Percentiles rank a stretch among this genome's conserved stretches.
These are phyloP conservation scores for Rapana venosa DNA, from an alignment of 2,888 invertebrate species.

Conservation along the genomic window DNA sequence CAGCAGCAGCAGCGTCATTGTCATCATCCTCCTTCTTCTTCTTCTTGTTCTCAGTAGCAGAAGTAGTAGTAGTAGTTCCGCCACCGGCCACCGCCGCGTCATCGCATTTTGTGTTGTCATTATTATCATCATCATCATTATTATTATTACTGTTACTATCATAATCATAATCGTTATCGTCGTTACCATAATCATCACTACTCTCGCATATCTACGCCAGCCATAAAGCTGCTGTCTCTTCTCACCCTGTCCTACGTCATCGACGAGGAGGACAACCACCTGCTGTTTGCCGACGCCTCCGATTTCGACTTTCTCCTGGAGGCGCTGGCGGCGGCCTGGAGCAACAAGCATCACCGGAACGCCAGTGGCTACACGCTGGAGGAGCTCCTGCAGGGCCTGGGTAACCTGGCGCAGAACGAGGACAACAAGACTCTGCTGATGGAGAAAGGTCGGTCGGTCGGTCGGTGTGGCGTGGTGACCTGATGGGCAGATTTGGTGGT, in stretches of 20 bases:
- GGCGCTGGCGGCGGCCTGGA: slow-evolving; percentile 54
- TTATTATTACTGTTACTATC: no score
- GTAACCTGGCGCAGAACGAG: slow-evolving; percentile 65
- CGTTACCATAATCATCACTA: no score
- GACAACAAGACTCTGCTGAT: slow-evolving; percentile 62
- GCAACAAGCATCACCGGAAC: slow-evolving; percentile 8
- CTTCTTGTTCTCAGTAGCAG: no score
- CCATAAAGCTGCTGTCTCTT: slow-evolving; percentile 62
- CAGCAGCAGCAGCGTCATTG: no score
- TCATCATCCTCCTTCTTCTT: no score
- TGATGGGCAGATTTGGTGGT: no score
- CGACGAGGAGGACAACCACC: slow-evolving; percentile 61
- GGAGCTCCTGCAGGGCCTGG: slow-evolving; percentile 64
- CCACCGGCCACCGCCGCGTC: no score
- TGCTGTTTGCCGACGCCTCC: slow-evolving; percentile 57
- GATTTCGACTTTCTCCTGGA: slow-evolving; percentile 62
- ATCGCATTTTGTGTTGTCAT: no score
- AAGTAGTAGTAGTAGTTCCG: no score
- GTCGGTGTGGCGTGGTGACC: no score
- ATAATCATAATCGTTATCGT: no score
- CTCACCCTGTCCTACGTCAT: slow-evolving; percentile 65
- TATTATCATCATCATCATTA: no score
- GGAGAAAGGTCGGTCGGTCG: slow-evolving; percentile 52
- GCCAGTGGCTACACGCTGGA: slow-evolving; percentile 45
- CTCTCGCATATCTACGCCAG: slow-evolving; percentile 34